Conservation (phyloP, 2,888 invertebrate species). For the Anticlea derivata region DNA sequence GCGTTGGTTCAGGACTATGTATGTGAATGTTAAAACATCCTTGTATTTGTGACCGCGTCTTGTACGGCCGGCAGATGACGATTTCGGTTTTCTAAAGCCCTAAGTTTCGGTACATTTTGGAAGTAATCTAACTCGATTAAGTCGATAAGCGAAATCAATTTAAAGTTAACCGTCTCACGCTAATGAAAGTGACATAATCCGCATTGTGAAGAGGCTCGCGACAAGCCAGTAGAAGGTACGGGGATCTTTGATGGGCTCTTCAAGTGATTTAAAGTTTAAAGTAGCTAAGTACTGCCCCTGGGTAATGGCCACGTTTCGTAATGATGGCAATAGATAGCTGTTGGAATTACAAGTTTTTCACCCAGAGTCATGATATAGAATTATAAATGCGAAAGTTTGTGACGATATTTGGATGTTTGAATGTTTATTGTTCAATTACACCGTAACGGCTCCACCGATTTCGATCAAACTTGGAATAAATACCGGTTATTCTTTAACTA, state of each 20-base stretch:
- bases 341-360: no score
- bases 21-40: no score
- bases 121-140: constrained; percentile 38
- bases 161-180: constrained; percentile 39
- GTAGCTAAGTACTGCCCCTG: constrained; percentile 27
- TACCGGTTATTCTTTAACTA: no score
- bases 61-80: background rate
- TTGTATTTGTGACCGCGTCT: no score
- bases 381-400: no score
- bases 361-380: no score
- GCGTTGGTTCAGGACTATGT: no score
- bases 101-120: constrained; percentile 1
- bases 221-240: constrained; percentile 56
- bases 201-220: constrained; percentile 46
- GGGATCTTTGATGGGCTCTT: constrained; percentile 48
- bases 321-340: background rate
- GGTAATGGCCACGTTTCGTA: background rate
- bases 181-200: constrained; percentile 54
- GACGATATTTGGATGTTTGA: no score
- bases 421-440: no score
- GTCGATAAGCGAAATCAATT: constrained; percentile 43
- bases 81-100: background rate
- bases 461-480: no score
- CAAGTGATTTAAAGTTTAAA: constrained; percentile 61
- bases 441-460: no score